Percentiles rank a stretch among this genome's conserved stretches.
phyloP scores from a whole-genome alignment of 2,113 vertebrate genomes.

The Hucho hucho region DNA sequence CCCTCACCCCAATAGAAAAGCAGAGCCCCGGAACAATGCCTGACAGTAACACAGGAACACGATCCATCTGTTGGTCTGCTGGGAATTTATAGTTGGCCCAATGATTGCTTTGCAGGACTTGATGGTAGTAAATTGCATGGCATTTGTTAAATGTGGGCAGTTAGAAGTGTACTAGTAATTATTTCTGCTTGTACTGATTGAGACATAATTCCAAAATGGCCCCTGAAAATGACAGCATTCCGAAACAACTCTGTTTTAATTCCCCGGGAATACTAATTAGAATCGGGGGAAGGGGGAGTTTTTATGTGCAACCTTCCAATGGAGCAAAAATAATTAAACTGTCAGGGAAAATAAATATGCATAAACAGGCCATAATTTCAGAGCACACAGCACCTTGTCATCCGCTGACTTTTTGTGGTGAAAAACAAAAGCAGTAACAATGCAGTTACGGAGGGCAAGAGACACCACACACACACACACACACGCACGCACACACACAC shows the following conservation, averaged over 20 bases:
- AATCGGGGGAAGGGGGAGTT: conserved; percentile 64
- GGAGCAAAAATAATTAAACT: conserved; percentile 77
- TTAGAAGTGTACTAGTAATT: conserved; percentile 78
- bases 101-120: conserved; percentile 74
- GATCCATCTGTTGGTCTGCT: conserved; percentile 52
- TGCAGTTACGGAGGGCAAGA: conserved; percentile 49
- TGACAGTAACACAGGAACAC: conserved; percentile 55
- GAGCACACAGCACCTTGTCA: conserved; percentile 68
- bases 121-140: conserved; percentile 75
- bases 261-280: conserved; percentile 75
- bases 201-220: conserved; percentile 74
- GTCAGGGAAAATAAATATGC: conserved; percentile 73
- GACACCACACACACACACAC: too few species aligned
- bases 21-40: conserved; percentile 30
- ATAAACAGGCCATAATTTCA: conserved; percentile 75
- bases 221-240: conserved; percentile 74
- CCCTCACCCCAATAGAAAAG: not conserved
- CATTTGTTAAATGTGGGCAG: conserved; percentile 77
- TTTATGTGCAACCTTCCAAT: conserved; percentile 69
- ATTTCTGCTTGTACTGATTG: conserved; percentile 76
- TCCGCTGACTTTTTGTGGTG: conserved; percentile 61
- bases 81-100: conserved; percentile 76
- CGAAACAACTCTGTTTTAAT: conserved; percentile 77
- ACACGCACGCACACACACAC: too few species aligned
- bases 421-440: conserved; percentile 69